Percentiles rank a stretch among this genome's conserved stretches.
Evolutionary conservation across 1,140 invertebrate species (phyloP).

Genomic region (Drosophila guanche): DNA sequence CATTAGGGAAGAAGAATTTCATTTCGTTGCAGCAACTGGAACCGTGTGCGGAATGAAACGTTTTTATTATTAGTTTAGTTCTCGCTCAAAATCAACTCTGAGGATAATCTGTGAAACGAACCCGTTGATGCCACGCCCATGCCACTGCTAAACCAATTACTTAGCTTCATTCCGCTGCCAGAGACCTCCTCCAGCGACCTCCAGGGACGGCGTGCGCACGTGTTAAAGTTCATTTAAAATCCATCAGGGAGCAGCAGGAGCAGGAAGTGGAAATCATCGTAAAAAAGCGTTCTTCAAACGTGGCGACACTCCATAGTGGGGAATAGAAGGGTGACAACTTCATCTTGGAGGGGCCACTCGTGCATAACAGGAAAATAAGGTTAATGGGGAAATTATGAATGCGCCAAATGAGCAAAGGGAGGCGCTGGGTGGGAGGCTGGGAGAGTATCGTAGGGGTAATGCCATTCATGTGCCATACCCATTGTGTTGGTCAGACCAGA

Average conservation of each 20-base stretch:
- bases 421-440: background rate
- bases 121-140: conserved; percentile 11
- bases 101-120: conserved; percentile 54
- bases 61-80: conserved; percentile 48
- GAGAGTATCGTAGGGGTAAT: conserved; percentile 38
- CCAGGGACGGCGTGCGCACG: conserved; percentile 53
- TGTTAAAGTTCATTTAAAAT: conserved; percentile 82
- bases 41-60: conserved; percentile 14
- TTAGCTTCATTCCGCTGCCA: conserved; percentile 51
- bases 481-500: conserved; percentile 46
- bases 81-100: conserved; percentile 36
- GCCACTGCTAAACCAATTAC: conserved; percentile 70
- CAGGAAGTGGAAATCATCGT: background rate
- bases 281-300: conserved; percentile 29
- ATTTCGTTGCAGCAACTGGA: conserved; percentile 24
- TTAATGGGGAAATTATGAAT: conserved; percentile 78
- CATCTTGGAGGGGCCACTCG: conserved; percentile 58
- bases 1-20: conserved; percentile 21
- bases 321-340: conserved; percentile 57
- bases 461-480: conserved; percentile 64
- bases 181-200: conserved; percentile 5
- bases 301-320: conserved; percentile 5
- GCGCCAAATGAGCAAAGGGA: conserved; percentile 49
- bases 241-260: conserved; percentile 54
- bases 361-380: conserved; percentile 74